Evolutionary conservation across 2,113 vertebrate species (phyloP).

Genomic region (Porphyrio hochstetteri): DNA sequence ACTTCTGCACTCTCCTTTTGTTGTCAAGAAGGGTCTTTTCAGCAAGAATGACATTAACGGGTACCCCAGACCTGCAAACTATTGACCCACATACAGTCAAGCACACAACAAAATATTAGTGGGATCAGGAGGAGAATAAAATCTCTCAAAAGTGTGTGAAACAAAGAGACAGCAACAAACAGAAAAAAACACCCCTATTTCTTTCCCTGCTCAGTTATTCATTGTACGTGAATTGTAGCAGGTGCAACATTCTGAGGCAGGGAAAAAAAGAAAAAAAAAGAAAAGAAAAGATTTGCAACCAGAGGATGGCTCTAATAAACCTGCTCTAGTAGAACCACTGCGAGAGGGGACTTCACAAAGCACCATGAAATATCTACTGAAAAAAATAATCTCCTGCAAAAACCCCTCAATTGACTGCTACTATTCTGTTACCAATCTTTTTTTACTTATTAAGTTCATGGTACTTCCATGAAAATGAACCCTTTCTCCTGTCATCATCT

Average conservation of each 20-base stretch:
- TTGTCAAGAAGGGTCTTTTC: background rate
- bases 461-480: background rate
- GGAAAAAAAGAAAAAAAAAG: background rate
- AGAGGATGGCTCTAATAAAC: background rate
- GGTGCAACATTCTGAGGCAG: background rate
- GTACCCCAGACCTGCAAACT: background rate
- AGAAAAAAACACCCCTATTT: background rate
- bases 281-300: background rate
- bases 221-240: background rate
- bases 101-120: background rate
- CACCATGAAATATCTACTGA: background rate
- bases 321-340: background rate
- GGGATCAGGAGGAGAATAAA: background rate
- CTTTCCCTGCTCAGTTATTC: background rate
- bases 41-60: background rate
- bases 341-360: background rate
- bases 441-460: background rate
- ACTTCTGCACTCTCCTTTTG: background rate
- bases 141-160: background rate
- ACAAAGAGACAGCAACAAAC: background rate
- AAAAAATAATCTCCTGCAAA: background rate
- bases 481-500: background rate
- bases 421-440: background rate
- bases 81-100: background rate
- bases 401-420: background rate